Base-by-base conservation (phyloP, 1,140 invertebrate species). In the Lepidurus arcticus region DNA sequence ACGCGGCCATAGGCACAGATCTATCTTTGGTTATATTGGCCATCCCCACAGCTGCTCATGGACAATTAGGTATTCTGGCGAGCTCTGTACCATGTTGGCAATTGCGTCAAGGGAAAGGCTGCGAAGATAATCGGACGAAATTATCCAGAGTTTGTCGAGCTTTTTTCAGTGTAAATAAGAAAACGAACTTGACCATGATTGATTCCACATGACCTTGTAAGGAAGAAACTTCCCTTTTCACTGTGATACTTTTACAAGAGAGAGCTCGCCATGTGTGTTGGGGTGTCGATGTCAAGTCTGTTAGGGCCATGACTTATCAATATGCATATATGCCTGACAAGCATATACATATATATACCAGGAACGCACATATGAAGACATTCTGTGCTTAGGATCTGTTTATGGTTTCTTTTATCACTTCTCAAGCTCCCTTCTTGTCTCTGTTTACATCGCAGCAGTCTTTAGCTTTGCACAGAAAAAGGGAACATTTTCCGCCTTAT, bases 401-500 rank as follows among this genome's bases (percentile, higher is more conserved):
- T 65, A 65, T 65, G 53, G 53, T 65, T 65, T 65, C 53, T 65
- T 65, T 65, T 65, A 65, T 65, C 53, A 65, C 53, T 65, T 65
- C 53, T 65, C 21, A 16, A 65, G 53, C 16, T 65, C 21, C 21
- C 53, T 65, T 65, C 53, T 65, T 65, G 53, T 65, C 53, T 65
- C 53, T 65, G 53, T 65, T 65, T 65, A 65, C 53, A 65, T 65
- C 53, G 16, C 53, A 34, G 34, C 34, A 34, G 34, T 34, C 34
- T 34, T 34, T 34, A 34, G 34, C 34, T 34, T 34, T 34, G 34
- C 34, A 34, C 34, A 34, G 34, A 34, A 34, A 34, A 34, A 34
- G 34, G 34, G 34, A 34, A 4, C 4, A 34, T 34, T 34, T 34
- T 34, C 34, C 34, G 34, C 34, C 34, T 34, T 34, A 34, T 34